A percentile compares a stretch with the other conserved stretches of the same genome.
Evolutionary conservation across 2,888 invertebrate genomes (phyloP).

Genomic region (Scotopteryx bipunctaria): DNA sequence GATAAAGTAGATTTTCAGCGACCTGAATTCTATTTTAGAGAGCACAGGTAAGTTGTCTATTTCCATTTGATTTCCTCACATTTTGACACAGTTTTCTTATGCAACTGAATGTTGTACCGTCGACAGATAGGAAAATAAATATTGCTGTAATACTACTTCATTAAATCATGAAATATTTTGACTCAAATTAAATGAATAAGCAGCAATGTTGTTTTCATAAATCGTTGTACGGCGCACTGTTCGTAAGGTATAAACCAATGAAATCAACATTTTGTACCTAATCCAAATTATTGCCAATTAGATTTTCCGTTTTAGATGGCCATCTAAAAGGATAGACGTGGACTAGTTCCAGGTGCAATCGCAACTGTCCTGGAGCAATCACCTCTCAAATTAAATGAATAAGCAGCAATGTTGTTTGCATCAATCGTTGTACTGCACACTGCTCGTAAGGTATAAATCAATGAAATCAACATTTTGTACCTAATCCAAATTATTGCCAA

Average conservation of each 20-base stretch:
- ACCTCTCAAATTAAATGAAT: too few relatives aligned
- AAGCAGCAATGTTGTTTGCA: too few relatives aligned
- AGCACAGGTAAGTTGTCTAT: slow-evolving; percentile 61
- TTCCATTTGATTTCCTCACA: slow-evolving; percentile 61
- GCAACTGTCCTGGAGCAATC: too few relatives aligned
- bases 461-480: slow-evolving; percentile 4
- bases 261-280: slow-evolving; percentile 1
- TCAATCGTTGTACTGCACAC: too few relatives aligned
- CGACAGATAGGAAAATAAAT: background rate
- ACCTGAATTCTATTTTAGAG: slow-evolving; percentile 57
- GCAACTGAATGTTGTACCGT: slow-evolving; percentile 23
- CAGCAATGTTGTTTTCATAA: slow-evolving; percentile 9
- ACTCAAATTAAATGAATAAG: slow-evolving; percentile 6
- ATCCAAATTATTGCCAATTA: slow-evolving; percentile 15
- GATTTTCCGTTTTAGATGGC: slow-evolving; percentile 5
- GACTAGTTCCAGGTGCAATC: too few relatives aligned
- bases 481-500: slow-evolving; percentile 14
- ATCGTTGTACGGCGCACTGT: background rate
- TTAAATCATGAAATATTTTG: slow-evolving; percentile 7
- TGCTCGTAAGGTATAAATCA: slow-evolving; percentile 14
- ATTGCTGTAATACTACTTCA: background rate
- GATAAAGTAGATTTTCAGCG: slow-evolving; percentile 32
- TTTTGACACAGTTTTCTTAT: slow-evolving; percentile 56
- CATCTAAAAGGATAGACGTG: too few relatives aligned
- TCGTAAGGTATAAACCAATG: slow-evolving; percentile 13